Evolutionary conservation across 53 echinoderm and acorn worm species (phyloP).

Genomic region (Echinometra lucunter): DNA sequence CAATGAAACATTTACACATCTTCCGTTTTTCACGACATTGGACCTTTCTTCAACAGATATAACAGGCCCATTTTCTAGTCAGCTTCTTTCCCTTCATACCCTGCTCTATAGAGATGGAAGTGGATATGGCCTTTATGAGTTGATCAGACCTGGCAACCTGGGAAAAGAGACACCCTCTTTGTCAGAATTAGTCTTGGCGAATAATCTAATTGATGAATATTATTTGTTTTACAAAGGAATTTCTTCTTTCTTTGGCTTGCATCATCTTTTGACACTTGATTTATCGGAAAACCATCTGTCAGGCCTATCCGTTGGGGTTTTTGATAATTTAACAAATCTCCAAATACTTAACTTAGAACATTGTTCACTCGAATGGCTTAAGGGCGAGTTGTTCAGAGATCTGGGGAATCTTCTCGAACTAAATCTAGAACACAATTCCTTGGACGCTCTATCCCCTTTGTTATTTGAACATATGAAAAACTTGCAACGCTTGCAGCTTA

Average conservation of each 20-base stretch:
- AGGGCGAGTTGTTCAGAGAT: background rate
- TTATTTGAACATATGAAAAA: background rate
- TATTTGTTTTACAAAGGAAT: background rate
- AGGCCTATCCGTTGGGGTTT: background rate
- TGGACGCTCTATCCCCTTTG: background rate
- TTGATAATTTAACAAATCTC: background rate
- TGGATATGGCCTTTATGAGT: background rate
- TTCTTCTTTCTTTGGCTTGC: slow-evolving; percentile 12
- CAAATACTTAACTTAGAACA: background rate
- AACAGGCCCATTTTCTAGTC: too few species aligned
- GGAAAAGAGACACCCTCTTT: background rate
- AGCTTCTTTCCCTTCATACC: background rate
- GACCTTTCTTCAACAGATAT: background rate
- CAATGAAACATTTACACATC: background rate
- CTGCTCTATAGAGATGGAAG: background rate
- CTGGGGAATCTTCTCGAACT: background rate
- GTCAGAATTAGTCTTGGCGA: background rate
- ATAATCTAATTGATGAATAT: background rate
- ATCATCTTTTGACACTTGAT: background rate
- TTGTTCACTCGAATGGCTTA: background rate
- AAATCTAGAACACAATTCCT: background rate
- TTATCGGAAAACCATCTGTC: background rate
- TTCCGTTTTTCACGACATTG: background rate
- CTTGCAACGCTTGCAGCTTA: background rate
- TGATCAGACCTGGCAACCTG: background rate